Percentiles rank a stretch among this genome's conserved stretches.
Conservation (phyloP, 2,888 invertebrate species). For the Trisateles emortualis region DNA sequence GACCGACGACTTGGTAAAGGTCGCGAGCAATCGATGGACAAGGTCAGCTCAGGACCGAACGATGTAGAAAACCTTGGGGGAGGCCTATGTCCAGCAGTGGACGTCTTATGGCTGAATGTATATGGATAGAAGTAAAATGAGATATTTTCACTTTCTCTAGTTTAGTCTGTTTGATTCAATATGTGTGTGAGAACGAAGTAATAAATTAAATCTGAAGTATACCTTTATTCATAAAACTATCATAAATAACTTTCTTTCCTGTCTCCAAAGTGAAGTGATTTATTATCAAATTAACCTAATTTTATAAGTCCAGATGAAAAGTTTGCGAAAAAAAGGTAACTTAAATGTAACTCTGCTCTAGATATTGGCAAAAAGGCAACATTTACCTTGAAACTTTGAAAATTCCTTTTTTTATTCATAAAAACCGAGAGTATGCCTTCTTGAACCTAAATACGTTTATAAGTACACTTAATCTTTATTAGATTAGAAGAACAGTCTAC, state of each 20-base stretch:
- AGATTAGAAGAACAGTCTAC: neutral
- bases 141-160: too few species aligned
- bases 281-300: constrained; percentile 10
- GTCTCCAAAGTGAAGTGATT: constrained; percentile 1
- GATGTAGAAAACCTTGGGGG: too few species aligned
- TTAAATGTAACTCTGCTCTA: constrained; percentile 7
- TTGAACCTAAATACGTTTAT: constrained; percentile 8
- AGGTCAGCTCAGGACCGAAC: too few species aligned
- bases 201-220: too few species aligned
- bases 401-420: constrained; percentile 4
- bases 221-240: too few species aligned
- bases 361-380: constrained; percentile 2
- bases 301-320: constrained; percentile 1
- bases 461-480: constrained; percentile 6
- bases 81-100: too few species aligned
- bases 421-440: constrained; percentile 2
- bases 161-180: too few species aligned
- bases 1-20: too few species aligned
- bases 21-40: too few species aligned
- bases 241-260: neutral
- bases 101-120: too few species aligned
- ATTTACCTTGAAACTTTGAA: neutral
- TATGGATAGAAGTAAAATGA: too few species aligned
- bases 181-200: too few species aligned
- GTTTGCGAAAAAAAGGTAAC: neutral